A percentile compares a stretch with the other conserved stretches of the same genome.
These are phyloP conservation scores for Gambusia holbrooki DNA, from an alignment of 2,113 vertebrate genomes.

Conservation along the genomic window DNA sequence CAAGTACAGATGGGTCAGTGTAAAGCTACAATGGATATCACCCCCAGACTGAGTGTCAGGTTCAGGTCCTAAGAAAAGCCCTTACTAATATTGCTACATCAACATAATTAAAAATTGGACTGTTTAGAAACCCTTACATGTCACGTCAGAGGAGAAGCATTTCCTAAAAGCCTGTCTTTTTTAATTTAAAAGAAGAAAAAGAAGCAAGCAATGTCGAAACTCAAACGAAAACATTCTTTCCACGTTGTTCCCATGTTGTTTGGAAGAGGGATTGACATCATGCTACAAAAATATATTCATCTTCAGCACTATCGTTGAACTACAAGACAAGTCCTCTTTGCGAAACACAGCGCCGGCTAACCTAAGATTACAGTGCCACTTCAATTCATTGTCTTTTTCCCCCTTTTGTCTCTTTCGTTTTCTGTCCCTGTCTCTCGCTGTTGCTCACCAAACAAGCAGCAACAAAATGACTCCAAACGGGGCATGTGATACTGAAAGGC, in stretches of 20 bases:
- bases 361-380: slow-evolving; percentile 67
- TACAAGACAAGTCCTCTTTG: slow-evolving; percentile 72
- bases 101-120: slow-evolving; percentile 74
- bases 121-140: slow-evolving; percentile 59
- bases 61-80: slow-evolving; percentile 79
- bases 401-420: slow-evolving; percentile 53
- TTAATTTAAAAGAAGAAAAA: slow-evolving; percentile 28
- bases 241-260: slow-evolving; percentile 67
- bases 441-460: slow-evolving; percentile 71
- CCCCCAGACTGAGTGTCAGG: slow-evolving; percentile 61
- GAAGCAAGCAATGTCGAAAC: slow-evolving; percentile 61
- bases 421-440: slow-evolving; percentile 58
- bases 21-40: slow-evolving; percentile 76
- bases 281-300: slow-evolving; percentile 82
- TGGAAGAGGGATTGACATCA: slow-evolving; percentile 77
- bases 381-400: slow-evolving; percentile 42
- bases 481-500: slow-evolving; percentile 81
- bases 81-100: slow-evolving; percentile 87
- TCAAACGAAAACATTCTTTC: slow-evolving; percentile 59
- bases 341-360: slow-evolving; percentile 66
- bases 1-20: slow-evolving; percentile 58
- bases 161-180: slow-evolving; percentile 25
- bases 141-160: slow-evolving; percentile 54
- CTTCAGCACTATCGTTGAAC: slow-evolving; percentile 70
- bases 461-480: slow-evolving; percentile 72